Conservation (phyloP, 2,888 invertebrate genomes). For the Automeris io region DNA sequence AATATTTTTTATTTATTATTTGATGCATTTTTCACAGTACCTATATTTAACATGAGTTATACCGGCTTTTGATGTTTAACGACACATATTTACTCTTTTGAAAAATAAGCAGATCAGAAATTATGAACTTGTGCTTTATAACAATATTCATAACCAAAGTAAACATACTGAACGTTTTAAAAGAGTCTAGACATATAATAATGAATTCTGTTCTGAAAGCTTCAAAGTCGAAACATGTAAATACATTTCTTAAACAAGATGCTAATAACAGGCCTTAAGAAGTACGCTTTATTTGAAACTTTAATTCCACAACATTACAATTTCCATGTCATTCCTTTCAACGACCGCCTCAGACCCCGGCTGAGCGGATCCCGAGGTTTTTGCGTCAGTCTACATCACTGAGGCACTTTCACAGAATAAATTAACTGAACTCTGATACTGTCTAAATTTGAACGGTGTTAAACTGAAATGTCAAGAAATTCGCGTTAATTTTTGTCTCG, state of each 20-base stretch:
- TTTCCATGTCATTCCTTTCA: conserved; percentile 17
- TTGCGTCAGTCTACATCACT: conserved; percentile 2
- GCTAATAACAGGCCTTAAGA: conserved; percentile 5
- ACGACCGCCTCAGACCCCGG: conserved; percentile 9
- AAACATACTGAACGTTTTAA: too few species aligned
- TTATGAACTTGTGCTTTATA: too few species aligned
- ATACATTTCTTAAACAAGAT: too few species aligned
- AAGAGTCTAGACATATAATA: too few species aligned
- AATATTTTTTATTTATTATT: too few species aligned
- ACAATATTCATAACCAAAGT: too few species aligned
- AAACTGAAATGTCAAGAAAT: conserved; percentile 2
- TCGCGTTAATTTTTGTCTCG: background rate
- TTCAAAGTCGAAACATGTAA: background rate
- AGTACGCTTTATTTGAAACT: conserved; percentile 16
- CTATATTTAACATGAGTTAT: too few species aligned
- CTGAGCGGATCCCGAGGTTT: conserved; percentile 9
- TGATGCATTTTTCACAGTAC: too few species aligned
- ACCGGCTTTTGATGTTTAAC: too few species aligned
- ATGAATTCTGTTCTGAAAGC: too few species aligned
- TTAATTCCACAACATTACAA: conserved; percentile 17
- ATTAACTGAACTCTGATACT: conserved; percentile 6
- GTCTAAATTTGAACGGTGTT: conserved; percentile 2
- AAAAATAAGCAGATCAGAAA: too few species aligned
- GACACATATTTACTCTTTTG: too few species aligned
- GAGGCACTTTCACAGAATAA: conserved; percentile 4